A percentile compares a stretch with the other conserved stretches of the same genome.
These are phyloP conservation scores for Prosopocoilus inquinatus DNA, from an alignment of 2,888 invertebrate species.

Conservation along the genomic window DNA sequence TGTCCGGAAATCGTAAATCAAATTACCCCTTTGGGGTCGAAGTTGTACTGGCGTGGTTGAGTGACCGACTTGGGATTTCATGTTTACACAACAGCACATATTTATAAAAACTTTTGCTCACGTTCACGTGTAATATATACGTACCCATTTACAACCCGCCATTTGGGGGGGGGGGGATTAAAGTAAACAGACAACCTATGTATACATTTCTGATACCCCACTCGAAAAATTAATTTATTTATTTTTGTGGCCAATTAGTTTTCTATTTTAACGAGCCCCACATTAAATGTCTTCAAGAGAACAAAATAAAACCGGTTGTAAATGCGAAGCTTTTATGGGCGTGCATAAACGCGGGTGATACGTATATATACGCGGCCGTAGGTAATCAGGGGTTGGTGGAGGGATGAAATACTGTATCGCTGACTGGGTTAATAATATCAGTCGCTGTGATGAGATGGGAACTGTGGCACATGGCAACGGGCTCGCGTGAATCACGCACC, in stretches of 20 bases:
- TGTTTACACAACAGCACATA: not conserved
- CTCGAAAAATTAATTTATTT: no score
- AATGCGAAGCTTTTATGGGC: not conserved
- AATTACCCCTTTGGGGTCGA: not conserved
- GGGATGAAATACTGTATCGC: conserved; percentile 1
- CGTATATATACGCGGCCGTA: not conserved
- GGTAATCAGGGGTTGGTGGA: not conserved
- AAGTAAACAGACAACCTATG: no score
- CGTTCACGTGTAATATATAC: no score
- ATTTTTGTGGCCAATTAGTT: no score
- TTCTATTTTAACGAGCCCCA: no score
- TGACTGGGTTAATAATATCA: conserved; percentile 4
- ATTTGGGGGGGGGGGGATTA: no score
- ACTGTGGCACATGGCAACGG: not conserved
- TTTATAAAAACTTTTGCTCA: no score
- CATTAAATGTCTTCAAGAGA: not conserved
- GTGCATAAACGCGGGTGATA: conserved; percentile 4
- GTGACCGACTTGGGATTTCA: conserved; percentile 4
- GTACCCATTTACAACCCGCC: no score
- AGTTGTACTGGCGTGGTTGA: not conserved
- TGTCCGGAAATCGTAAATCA: not conserved
- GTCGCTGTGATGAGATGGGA: conserved; percentile 3
- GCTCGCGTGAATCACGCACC: not conserved
- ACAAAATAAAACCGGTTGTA: not conserved
- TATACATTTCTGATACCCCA: no score